phyloP scores from a whole-genome alignment of 35 echinoderm and acorn worm genomes.

The Patiria miniata region DNA sequence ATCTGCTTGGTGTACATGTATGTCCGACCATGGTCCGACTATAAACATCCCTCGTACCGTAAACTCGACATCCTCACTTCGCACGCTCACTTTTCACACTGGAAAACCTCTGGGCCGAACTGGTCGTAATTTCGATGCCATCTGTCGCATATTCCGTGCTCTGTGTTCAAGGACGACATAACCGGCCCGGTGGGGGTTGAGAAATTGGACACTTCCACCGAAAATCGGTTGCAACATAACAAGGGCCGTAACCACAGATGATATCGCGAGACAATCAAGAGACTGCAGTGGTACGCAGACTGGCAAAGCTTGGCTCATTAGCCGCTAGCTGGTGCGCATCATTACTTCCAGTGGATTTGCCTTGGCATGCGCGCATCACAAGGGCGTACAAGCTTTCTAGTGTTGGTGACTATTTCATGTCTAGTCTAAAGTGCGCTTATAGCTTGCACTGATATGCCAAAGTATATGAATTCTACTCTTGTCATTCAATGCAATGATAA shows the following conservation, averaged over 20 bases:
- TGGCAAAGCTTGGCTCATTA: background rate
- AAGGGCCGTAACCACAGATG: background rate
- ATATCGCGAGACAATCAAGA: background rate
- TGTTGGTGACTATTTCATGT: slow-evolving; percentile 13
- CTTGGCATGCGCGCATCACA: too few species aligned
- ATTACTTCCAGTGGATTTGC: background rate
- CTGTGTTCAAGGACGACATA: background rate
- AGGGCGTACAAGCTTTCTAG: background rate
- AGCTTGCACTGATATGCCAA: too few species aligned
- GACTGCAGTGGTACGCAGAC: background rate
- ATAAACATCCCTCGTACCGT: too few species aligned
- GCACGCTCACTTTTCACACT: background rate
- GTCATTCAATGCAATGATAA: too few species aligned
- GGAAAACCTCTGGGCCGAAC: background rate
- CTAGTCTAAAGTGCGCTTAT: too few species aligned
- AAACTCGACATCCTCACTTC: too few species aligned
- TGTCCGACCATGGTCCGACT: too few species aligned
- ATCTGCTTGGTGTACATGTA: too few species aligned
- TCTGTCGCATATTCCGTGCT: background rate
- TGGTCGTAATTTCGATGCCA: background rate
- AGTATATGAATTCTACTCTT: too few species aligned
- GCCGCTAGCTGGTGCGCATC: background rate
- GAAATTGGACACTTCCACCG: slow-evolving; percentile 6
- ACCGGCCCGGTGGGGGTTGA: background rate
- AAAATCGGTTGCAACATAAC: background rate